These are phyloP conservation scores for Asbolus verrucosus DNA, from an alignment of 1,140 invertebrate species.

Conservation along the genomic window DNA sequence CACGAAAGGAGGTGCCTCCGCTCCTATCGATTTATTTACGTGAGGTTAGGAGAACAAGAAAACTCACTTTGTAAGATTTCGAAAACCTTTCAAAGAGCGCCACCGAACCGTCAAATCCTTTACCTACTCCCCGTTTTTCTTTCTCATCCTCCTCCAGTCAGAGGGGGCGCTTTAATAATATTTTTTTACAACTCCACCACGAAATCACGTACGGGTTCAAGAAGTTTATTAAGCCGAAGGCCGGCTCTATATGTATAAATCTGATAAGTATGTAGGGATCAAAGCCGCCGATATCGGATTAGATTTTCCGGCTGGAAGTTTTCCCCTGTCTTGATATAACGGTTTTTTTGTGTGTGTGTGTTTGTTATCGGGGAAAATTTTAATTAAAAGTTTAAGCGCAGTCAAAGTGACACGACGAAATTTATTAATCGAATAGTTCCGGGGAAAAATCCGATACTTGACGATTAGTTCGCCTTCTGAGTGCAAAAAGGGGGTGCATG, in stretches of 20 bases:
- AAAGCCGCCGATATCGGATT: slow-evolving; percentile 33
- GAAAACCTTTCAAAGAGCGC: slow-evolving; percentile 45
- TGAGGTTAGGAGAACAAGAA: slow-evolving; percentile 47
- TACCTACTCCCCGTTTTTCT: slow-evolving; percentile 32
- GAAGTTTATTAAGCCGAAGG: slow-evolving; percentile 20
- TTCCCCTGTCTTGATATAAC: slow-evolving; percentile 32
- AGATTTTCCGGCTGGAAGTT: slow-evolving; percentile 29
- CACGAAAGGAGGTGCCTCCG: neutral
- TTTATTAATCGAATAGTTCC: slow-evolving; percentile 34
- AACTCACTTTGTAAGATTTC: slow-evolving; percentile 47
- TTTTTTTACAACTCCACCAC: slow-evolving; percentile 18
- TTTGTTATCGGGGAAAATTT: neutral
- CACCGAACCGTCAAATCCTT: slow-evolving; percentile 40
- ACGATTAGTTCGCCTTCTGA: too few relatives aligned
- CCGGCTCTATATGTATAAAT: slow-evolving; percentile 27
- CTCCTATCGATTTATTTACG: slow-evolving; percentile 15
- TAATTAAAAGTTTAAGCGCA: slow-evolving; percentile 22
- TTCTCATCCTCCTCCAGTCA: neutral
- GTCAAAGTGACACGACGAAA: slow-evolving; percentile 4
- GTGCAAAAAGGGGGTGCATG: too few relatives aligned
- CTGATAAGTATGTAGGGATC: slow-evolving; percentile 37
- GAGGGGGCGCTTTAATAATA: slow-evolving; percentile 30
- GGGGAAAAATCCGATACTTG: slow-evolving; percentile 21
- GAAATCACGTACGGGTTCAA: slow-evolving; percentile 27
- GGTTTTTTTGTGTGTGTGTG: slow-evolving; percentile 20